phyloP scores from a whole-genome alignment of 2,113 vertebrate genomes.

The Atlantisia rogersi region DNA sequence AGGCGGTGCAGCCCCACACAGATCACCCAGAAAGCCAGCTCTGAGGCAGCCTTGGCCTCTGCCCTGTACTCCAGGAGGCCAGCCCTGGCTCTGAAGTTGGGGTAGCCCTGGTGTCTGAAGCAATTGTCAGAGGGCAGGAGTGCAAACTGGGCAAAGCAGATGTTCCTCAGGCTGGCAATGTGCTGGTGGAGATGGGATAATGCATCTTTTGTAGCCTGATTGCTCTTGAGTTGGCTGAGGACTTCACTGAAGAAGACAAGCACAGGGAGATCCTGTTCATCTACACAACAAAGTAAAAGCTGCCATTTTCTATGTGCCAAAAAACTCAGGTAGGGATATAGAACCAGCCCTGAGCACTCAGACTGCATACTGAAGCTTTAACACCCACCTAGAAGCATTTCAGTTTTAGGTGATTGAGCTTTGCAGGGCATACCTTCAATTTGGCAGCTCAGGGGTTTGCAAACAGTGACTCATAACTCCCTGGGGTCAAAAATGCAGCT shows the following conservation, averaged over 20 bases:
- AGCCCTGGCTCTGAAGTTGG: background rate
- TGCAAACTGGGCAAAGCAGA: background rate
- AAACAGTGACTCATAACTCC: slow-evolving; percentile 55
- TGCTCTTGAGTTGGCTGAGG: background rate
- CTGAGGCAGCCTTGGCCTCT: background rate
- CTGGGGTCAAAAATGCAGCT: slow-evolving; percentile 45
- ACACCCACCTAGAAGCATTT: background rate
- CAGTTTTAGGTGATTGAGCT: background rate
- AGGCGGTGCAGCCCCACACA: background rate
- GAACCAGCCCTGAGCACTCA: background rate
- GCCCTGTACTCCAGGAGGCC: background rate
- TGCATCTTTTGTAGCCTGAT: background rate
- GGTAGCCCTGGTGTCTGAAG: background rate
- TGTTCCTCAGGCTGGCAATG: background rate
- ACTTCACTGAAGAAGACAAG: background rate
- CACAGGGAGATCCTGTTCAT: background rate
- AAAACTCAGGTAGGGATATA: background rate
- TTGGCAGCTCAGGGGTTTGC: slow-evolving; percentile 27
- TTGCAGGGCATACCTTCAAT: background rate
- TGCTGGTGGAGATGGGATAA: background rate
- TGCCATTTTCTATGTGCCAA: background rate
- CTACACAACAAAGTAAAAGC: background rate
- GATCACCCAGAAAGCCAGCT: background rate
- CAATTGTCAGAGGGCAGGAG: background rate
- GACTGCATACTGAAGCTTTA: background rate